phyloP scores from a whole-genome alignment of 2,113 vertebrate species.

The Oreochromis spilurus region DNA sequence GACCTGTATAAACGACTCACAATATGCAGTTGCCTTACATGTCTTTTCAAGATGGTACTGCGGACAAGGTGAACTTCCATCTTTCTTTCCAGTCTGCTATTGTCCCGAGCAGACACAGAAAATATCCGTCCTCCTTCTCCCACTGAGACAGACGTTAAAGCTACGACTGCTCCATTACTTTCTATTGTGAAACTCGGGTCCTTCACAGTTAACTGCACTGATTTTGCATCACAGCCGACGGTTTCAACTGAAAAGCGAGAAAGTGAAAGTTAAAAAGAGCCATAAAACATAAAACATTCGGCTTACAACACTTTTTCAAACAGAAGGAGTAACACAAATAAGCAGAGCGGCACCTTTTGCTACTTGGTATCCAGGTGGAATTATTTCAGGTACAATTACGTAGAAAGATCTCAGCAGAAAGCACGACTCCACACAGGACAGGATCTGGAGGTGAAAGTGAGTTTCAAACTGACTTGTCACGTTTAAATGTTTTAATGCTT shows the following conservation, averaged over 20 bases:
- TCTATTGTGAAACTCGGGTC: slow-evolving; percentile 33
- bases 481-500: neutral
- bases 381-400: neutral
- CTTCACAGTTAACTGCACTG: neutral
- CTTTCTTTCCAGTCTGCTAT: slow-evolving; percentile 42
- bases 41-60: accelerated
- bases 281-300: accelerated
- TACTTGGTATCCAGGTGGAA: slow-evolving; percentile 15
- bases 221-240: slow-evolving; percentile 1
- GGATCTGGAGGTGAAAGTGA: neutral
- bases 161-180: neutral
- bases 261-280: neutral
- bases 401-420: neutral
- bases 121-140: slow-evolving; percentile 57
- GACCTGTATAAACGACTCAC: accelerated
- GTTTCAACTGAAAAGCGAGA: slow-evolving; percentile 25
- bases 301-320: too few species aligned
- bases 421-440: slow-evolving; percentile 35
- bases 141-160: neutral
- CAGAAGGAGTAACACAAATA: neutral
- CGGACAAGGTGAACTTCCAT: slow-evolving; percentile 69
- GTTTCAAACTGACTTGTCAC: neutral
- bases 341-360: slow-evolving; percentile 17
- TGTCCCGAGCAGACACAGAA: slow-evolving; percentile 65
- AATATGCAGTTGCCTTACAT: accelerated